Conservation (phyloP, 2,888 invertebrate genomes). For the Lutraria lutraria region DNA sequence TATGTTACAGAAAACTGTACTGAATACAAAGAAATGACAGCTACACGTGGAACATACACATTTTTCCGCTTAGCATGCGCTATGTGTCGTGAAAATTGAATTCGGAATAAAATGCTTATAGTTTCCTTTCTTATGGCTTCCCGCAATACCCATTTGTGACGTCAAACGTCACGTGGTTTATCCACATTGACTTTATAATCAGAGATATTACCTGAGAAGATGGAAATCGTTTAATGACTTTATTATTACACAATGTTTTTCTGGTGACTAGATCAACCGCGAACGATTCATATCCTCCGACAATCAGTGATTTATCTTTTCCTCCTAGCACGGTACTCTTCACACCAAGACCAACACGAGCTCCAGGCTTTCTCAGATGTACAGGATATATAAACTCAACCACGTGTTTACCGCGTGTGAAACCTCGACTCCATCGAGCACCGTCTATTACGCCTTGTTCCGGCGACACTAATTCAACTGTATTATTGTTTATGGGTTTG, state of each 20-base stretch:
- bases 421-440: slow-evolving; percentile 77
- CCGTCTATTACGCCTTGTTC: slow-evolving; percentile 68
- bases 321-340: slow-evolving; percentile 64
- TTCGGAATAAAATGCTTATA: no score
- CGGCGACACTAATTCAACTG: slow-evolving; percentile 58
- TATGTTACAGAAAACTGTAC: no score
- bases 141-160: no score
- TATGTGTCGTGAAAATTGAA: no score
- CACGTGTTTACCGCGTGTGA: slow-evolving; percentile 77
- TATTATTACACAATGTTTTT: slow-evolving; percentile 64
- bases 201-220: slow-evolving; percentile 49
- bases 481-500: slow-evolving; percentile 71
- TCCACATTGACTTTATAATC: no score
- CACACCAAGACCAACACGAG: slow-evolving; percentile 75
- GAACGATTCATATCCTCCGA: slow-evolving; percentile 70
- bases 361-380: slow-evolving; percentile 67
- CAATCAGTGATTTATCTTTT: slow-evolving; percentile 63
- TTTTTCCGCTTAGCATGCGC: no score
- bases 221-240: slow-evolving; percentile 61
- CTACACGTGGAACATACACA: no score
- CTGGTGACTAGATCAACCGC: slow-evolving; percentile 74
- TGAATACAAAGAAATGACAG: no score
- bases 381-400: slow-evolving; percentile 78
- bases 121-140: no score
- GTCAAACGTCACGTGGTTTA: no score